Evolutionary conservation across 2,797 vertebrate genomes (phyloP), one percentile per base, ranked within the genome.

Genomic region (Cetoscarus ocellatus): DNA sequence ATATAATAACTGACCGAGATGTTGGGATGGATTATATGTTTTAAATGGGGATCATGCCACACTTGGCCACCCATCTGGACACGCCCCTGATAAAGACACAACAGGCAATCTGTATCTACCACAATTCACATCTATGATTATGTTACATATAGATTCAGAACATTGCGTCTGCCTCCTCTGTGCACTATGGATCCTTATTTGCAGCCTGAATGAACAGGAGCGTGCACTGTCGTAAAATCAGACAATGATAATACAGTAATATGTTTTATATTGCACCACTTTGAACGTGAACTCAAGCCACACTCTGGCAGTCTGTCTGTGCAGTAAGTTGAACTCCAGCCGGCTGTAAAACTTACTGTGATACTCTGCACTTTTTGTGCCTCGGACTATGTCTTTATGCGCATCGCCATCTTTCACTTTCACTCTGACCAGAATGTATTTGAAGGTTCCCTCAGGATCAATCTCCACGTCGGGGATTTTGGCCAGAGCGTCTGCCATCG

Each of bases 371-470:
- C 86, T 94, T 84, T 91, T 93, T 19, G 94, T 96, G 88, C 96
- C 96, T 48, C 96, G 94, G 14, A 97, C 95, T 76, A 97, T 92
- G 72, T 95, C 89, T 74, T 96, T 95, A 55, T 86, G 70, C 18
- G 84, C 88, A 10, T 89, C 84, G 62, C 83, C 93, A 70, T 79
- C 90, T 82, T 93, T 95, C 12, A 90, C 88, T 71, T 91, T 94
- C 64, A 97, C 81, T n/a, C 88, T 94, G 80, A 97, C 82, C 86
- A 96, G 85, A 64, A 97, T 96, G 80, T 97, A 97, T 80, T 97
- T 97, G 84, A 97, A 97, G 0, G 92, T 95, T 79, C 96, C 96
- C 3, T 96, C 95, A 0, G 95, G 77, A 76, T 97, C 96, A 14
- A 97, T 95, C 82, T 95, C 94, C 0, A 94, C 96, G 1, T 92